Conservation (phyloP, 2,113 vertebrate genomes). For the Pitta sordida region DNA sequence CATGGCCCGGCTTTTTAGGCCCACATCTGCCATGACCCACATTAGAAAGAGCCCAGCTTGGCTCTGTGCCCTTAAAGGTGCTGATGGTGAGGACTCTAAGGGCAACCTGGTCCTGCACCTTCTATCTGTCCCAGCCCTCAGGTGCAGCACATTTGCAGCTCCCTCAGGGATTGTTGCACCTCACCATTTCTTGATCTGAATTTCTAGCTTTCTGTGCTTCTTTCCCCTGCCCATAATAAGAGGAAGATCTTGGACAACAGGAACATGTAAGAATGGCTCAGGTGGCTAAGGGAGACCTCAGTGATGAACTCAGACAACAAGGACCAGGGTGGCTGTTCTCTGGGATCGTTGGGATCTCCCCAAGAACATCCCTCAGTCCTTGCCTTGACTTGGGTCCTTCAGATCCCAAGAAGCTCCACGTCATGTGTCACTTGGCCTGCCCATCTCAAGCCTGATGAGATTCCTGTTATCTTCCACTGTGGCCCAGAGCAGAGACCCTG, state of each 20-base stretch:
- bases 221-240: neutral
- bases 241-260: neutral
- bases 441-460: neutral
- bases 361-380: neutral
- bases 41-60: neutral
- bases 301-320: neutral
- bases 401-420: neutral
- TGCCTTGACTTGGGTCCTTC: neutral
- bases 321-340: neutral
- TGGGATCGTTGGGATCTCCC: neutral
- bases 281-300: neutral
- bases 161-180: neutral
- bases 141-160: neutral
- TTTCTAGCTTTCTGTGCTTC: neutral
- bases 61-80: neutral
- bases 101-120: neutral
- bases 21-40: accelerated
- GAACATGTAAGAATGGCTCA: neutral
- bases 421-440: neutral
- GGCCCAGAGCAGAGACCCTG: neutral
- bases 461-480: neutral
- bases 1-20: neutral
- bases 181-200: neutral
- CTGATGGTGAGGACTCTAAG: neutral
- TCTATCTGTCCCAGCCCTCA: neutral